Base-by-base conservation (phyloP, 1,140 invertebrate genomes). In the Monomorium pharaonis region DNA sequence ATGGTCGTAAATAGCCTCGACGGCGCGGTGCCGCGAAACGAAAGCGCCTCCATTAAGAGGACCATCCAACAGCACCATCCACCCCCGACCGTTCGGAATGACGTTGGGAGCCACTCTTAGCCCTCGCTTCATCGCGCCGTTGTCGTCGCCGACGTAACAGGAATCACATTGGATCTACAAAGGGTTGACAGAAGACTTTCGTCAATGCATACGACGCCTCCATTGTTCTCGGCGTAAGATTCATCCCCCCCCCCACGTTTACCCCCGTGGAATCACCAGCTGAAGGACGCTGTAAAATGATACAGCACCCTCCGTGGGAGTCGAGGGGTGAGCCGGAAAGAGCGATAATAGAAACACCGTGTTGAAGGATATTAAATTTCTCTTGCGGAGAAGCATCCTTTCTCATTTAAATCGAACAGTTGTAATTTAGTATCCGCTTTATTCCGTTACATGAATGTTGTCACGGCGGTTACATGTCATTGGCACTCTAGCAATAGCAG, bases 111-210 rank as follows among this genome's bases (percentile, higher is more conserved):
- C 85, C 90, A 90, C 88, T 91, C 89, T 92, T 81, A 85, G 84
- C 84, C 90, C 85, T 84, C 76, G 83, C 65, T 63, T 63, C 74
- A 49, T 78, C 86, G 24, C 70, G 63, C 70, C 86, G 80, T 83
- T 83, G 88, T 90, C 86, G 60, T 76, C 86, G 65, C 44, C 72
- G 84, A 37, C 84, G 89, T 90, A 89, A 85, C 90, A 83, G 86
- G 74, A 91, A 91, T 92, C 88, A 92, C 91, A 92, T 91, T 88
- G 87, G 62, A 91, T 81, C 85, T 75, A 91, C 89, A 92, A 92
- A 91, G 89, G 91, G 89, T 92, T 92, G 85, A 81, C 67, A 51
- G 85, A 84, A 91, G 86, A 92, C 88, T 93, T 92, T 93, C 90
- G 92, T 92, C 91, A 91, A 72, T 84, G 80, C 72, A 77, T 58